Base-by-base conservation (phyloP, 2,797 vertebrate species). In the Gadopsis bispinosus region DNA sequence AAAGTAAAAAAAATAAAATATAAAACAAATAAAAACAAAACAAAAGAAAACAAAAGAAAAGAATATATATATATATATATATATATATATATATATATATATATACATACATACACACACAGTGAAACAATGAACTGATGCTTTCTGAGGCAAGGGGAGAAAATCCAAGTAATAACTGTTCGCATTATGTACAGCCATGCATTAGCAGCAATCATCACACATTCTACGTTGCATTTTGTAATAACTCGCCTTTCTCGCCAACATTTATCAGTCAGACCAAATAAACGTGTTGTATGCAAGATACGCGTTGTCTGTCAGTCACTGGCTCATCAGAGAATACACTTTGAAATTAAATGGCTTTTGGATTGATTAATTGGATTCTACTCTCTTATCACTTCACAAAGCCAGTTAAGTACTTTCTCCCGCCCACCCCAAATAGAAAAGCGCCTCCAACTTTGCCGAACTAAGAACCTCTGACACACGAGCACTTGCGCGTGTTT, bases 271-370 rank as follows among this genome's bases (percentile, higher is more conserved):
- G 83, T 88, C 81, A 83, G 67, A 80, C 81, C 81, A 67, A 73
- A 78, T 35, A 41, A 65, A 85, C 82, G 80, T 75, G 75, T 75
- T 43, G 72, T 62, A 13, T 51, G 63, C 69, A 73, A 35, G 66
- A 22, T 69, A 45, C 16, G 69, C 22, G 43, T 5, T 1, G 20
- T 51, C 19, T 72, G 48, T 82, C 88, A 83, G 86, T 90, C 83
- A 83, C 69, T 55, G 58, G 37, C 79, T 84, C 79, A 11, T 77
- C 68, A 82, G 73, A 89, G 71, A 81, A 88, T 84, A 93, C 91
- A 89, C 86, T 92, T 90, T 90, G 88, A 85, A 91, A 93, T 90
- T 74, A 83, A 89, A 92, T 84, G 88, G 87, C 91, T 91, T 91
- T 78, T 19, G 77, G 79, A 65, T 43, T 7, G 48, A 74, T 73